Evolutionary conservation across 2,888 invertebrate genomes (phyloP), one percentile per base, ranked within the genome.

Genomic region (Eledone cirrhosa): DNA sequence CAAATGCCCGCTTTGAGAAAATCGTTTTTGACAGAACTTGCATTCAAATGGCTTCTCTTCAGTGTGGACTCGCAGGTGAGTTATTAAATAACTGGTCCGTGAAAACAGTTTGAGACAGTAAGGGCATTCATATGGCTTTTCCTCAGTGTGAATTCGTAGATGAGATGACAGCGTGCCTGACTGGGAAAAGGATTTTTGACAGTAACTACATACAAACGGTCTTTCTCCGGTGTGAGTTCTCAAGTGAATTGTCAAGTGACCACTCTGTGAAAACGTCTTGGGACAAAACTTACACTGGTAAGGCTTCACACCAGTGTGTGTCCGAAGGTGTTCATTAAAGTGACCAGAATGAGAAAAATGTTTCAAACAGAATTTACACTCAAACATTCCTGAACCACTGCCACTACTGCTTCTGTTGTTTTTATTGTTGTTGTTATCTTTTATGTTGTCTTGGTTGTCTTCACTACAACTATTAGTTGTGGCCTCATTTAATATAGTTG

Each of bases 1-100:
- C 72, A 72, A n/a, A n/a, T 72, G 72, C 31, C 72, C 72, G 22
- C 72, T 72, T 19, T 72, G 72, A 2, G 72, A 72, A 33, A 72
- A 72, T 33, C 72, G 29, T 72, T 72, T 72, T 14, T 72, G 31
- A 33, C 72, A 72, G 33, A 72, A 72, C 19, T 72, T 72, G 24
- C 72, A 72, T 41, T 72, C 72, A 33, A 72, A 72, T 41, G 72
- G 72, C 41, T 72, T 72, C 33, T 72, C 72, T 72, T 72, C 72
- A 11, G 72, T 72, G 13, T 72, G 72, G 3, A 72, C 72, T 41
- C 72, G 72, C 22, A 72, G 22, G 7, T 72, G 72, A 13, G 72
- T 72, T 31, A 72, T 41, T 24, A 72, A 72, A 22, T 72, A 72
- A 29, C 72, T 72, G 19, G 72, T 72, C n/a, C 72, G 72, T n/a